Base-by-base conservation (phyloP, 1,140 invertebrate genomes). In the Bombus confusus region DNA sequence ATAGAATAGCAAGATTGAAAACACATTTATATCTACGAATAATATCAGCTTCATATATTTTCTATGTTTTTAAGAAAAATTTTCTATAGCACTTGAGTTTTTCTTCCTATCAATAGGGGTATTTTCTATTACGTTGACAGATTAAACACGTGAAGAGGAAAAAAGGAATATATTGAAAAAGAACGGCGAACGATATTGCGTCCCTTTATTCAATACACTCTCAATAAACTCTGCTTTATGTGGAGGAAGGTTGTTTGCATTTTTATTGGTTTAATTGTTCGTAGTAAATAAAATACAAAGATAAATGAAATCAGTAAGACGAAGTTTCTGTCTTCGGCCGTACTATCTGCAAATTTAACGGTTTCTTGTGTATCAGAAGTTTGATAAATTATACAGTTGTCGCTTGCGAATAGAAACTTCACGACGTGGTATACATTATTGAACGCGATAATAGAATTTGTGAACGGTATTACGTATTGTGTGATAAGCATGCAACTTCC, bases 401-500 rank as follows among this genome's bases (percentile, higher is more conserved):
- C 6, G 25, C 31, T 72, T 15, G 28, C 25, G 28, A 74, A 47
- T 74, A 47, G 28, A 47, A 74, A 74, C 18, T 47, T 74, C 18
- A 22, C n/a, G 22, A 31, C 72, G n/a, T 31, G 41, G 6, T 74
- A 47, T 47, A 47, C 72, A 74, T 74, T 74, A 74, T 74, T 74
- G 72, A 74, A 74, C 39, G 25, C 10, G 72, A 74, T 74, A 74
- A 74, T 74, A 43, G n/a, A 74, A 74, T 74, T 74, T 74, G 41
- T 47, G 41, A 34, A 74, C 41, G n/a, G 28, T 34, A 47, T 47
- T 47, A 74, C 22, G n/a, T 41, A 72, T 72, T 41, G 69, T 41
- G 41, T 34, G 72, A 74, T 74, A 74, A 47, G 15, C 72, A 18
- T 74, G 18, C 72, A 74, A 74, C 41, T 74, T 47, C 2, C 15